phyloP scores from a whole-genome alignment of 2,797 vertebrate species.

The Takifugu rubripes region DNA sequence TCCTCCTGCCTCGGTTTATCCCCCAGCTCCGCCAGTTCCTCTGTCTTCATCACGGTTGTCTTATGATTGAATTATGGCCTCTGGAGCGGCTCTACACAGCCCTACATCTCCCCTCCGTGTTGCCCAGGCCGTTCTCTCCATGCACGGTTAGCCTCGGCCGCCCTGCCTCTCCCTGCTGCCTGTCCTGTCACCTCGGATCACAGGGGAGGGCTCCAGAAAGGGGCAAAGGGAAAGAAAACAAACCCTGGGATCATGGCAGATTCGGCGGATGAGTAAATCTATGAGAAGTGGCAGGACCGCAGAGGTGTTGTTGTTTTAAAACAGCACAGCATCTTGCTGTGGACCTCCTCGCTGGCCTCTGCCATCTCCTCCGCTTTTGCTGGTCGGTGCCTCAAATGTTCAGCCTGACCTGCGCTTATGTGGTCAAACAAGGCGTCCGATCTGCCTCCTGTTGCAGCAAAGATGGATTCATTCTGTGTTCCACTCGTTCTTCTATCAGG shows the following conservation, averaged over 20 bases:
- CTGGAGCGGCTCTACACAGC: constrained; percentile 51
- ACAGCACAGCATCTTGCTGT: not conserved
- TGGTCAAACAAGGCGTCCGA: no score
- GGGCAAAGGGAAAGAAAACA: constrained; percentile 41
- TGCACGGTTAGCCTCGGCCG: constrained; percentile 15
- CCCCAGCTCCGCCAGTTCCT: constrained; percentile 38
- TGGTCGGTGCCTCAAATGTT: not conserved
- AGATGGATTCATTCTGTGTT: no score
- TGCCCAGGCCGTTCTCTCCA: constrained; percentile 26
- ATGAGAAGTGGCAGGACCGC: constrained; percentile 17
- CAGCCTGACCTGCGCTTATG: not conserved
- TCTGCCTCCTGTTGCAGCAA: no score
- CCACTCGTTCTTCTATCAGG: no score
- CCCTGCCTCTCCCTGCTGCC: constrained; percentile 35
- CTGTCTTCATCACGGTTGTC: constrained; percentile 54
- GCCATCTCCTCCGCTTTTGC: not conserved
- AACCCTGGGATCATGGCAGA: constrained; percentile 62
- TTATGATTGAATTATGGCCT: constrained; percentile 72
- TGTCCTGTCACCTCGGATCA: constrained; percentile 70
- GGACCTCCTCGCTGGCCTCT: not conserved
- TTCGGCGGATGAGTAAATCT: constrained; percentile 13
- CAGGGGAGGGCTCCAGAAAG: constrained; percentile 16
- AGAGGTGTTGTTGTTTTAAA: constrained; percentile 6
- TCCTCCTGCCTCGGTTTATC: constrained; percentile 36
- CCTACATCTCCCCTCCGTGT: constrained; percentile 25